A percentile compares a stretch with the other conserved stretches of the same genome.
Conservation (phyloP, 2,888 invertebrate genomes). For the Cabera pusaria region DNA sequence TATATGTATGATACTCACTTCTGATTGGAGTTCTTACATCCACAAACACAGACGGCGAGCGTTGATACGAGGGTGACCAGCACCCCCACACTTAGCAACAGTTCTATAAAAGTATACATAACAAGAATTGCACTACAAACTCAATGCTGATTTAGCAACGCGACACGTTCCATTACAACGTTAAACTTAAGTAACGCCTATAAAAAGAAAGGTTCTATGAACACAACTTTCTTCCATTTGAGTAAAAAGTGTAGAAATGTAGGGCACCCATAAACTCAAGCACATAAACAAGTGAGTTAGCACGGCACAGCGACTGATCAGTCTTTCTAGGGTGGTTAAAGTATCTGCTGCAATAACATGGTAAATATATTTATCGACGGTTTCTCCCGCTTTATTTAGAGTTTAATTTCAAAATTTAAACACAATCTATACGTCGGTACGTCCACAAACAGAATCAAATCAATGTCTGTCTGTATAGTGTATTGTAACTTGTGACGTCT, state of each 20-base stretch:
- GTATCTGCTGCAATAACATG: too few relatives aligned
- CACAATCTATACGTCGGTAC: constrained; percentile 10
- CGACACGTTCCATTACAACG: constrained; percentile 56
- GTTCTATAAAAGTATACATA: constrained; percentile 75
- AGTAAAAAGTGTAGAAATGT: constrained; percentile 66
- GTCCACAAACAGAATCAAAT: constrained; percentile 18
- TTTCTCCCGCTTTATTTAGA: too few relatives aligned
- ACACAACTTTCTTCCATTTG: constrained; percentile 77
- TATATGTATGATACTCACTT: constrained; percentile 87
- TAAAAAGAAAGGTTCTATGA: constrained; percentile 56
- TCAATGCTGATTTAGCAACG: constrained; percentile 35
- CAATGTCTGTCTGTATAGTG: too few relatives aligned
- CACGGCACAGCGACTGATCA: too few relatives aligned
- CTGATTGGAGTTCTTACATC: constrained; percentile 88
- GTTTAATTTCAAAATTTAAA: not conserved
- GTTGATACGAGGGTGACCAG: constrained; percentile 72
- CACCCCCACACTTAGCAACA: constrained; percentile 71
- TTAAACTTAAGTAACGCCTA: constrained; percentile 59
- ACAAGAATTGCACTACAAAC: constrained; percentile 57
- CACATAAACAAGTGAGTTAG: constrained; percentile 32
- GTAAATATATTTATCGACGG: too few relatives aligned
- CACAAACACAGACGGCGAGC: constrained; percentile 88
- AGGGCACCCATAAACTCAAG: constrained; percentile 57
- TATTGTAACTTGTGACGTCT: too few relatives aligned
- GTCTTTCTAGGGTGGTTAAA: too few relatives aligned